Percentiles rank a stretch among this genome's conserved stretches.
Evolutionary conservation across 2,113 vertebrate genomes (phyloP).

Genomic region (Mobula birostris): DNA sequence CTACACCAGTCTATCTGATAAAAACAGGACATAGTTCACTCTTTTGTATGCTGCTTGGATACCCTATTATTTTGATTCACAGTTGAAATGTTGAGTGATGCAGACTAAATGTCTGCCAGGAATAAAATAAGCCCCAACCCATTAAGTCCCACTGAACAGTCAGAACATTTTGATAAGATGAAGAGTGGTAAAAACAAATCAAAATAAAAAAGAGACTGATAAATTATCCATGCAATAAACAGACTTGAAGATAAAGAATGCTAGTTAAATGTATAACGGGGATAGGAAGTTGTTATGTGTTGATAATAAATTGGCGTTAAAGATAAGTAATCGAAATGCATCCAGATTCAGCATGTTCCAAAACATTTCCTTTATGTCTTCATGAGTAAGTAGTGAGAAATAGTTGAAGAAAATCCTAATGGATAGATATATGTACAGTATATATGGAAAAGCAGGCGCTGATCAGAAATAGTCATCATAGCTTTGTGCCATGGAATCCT

Average conservation of each 20-base stretch:
- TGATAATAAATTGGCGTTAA: neutral
- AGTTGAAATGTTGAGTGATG: conserved; percentile 32
- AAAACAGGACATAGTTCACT: conserved; percentile 36
- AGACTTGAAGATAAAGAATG: neutral
- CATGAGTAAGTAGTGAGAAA: too few species aligned
- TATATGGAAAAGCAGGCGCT: too few species aligned
- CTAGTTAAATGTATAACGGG: neutral
- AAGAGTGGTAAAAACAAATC: neutral
- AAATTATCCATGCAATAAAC: neutral
- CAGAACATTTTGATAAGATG: neutral
- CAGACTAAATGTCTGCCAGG: conserved; percentile 36
- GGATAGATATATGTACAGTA: too few species aligned
- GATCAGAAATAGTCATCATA: too few species aligned
- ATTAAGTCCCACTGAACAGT: conserved; percentile 1
- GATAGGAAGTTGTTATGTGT: neutral
- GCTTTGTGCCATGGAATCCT: too few species aligned
- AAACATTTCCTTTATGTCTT: neutral
- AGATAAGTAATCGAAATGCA: neutral
- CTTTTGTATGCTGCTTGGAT: conserved; percentile 16
- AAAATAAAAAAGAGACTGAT: neutral
- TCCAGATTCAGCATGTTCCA: neutral
- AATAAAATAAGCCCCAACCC: conserved; percentile 20
- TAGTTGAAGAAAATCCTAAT: too few species aligned
- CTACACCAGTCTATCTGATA: conserved; percentile 35
- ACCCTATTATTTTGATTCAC: conserved; percentile 36